Percentiles rank a stretch among this genome's conserved stretches.
These are phyloP conservation scores for Meloidogyne chitwoodi DNA, from an alignment of 1,140 invertebrate species.

Conservation along the genomic window DNA sequence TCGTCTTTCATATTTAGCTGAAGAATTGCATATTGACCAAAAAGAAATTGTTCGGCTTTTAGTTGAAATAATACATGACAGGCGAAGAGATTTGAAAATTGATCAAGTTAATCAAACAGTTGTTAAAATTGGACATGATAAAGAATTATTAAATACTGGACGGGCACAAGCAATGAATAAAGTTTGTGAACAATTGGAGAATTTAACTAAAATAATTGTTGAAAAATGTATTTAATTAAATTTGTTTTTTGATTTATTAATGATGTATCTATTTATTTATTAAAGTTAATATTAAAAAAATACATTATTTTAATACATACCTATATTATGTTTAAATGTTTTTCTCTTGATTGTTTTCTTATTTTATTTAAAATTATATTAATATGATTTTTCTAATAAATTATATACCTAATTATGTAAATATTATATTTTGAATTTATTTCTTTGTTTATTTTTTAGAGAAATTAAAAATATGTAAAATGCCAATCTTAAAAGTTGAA, in stretches of 20 bases:
- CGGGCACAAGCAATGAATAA: conserved; percentile 35
- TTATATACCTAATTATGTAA: no score
- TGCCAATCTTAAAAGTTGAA: conserved; percentile 6
- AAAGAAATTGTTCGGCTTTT: conserved; percentile 91
- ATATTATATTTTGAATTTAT: no score
- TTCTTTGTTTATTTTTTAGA: background rate
- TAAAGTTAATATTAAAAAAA: no score
- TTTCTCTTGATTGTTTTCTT: no score
- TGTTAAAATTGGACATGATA: conserved; percentile 20
- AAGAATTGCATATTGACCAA: conserved; percentile 91
- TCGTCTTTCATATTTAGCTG: conserved; percentile 94
- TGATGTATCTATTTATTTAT: no score
- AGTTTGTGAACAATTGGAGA: conserved; percentile 31
- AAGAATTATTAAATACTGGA: conserved; percentile 14
- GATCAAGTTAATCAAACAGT: conserved; percentile 29
- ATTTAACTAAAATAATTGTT: conserved; percentile 5
- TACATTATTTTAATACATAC: no score
- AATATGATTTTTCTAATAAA: no score
- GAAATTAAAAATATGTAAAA: background rate
- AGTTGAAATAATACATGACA: conserved; percentile 97
- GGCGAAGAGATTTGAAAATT: conserved; percentile 65
- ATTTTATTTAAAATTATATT: no score
- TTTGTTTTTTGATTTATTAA: background rate
- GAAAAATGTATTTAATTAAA: conserved; percentile 5
- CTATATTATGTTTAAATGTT: no score